phyloP scores from a whole-genome alignment of 37 sponge, comb jelly and placozoan species.

The Aphrocallistes beatrix region DNA sequence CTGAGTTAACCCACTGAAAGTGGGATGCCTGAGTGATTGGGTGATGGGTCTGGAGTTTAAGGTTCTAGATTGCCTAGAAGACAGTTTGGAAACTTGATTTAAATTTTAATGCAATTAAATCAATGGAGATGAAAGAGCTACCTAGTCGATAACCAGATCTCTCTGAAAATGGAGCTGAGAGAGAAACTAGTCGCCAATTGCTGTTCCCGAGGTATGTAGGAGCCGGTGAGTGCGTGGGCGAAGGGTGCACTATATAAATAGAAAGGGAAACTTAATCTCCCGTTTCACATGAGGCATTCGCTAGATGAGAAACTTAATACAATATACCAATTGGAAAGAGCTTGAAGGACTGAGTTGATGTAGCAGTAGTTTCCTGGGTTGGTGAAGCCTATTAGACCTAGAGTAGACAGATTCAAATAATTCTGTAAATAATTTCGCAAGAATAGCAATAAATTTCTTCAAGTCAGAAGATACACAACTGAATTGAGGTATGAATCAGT shows the following conservation, averaged over 20 bases:
- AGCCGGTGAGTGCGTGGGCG: constrained; percentile 51
- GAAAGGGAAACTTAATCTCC: too few relatives aligned
- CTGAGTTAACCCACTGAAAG: neutral
- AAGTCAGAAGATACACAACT: neutral
- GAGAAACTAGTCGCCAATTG: neutral
- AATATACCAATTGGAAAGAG: constrained; percentile 71
- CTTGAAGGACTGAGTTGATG: constrained; percentile 68
- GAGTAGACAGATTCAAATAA: too few relatives aligned
- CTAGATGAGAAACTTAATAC: neutral
- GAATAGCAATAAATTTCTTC: too few relatives aligned
- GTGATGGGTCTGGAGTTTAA: neutral
- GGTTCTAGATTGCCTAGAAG: neutral
- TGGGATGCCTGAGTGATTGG: neutral
- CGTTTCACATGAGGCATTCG: too few relatives aligned
- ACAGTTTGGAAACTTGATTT: neutral
- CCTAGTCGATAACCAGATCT: constrained; percentile 58
- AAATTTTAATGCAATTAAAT: neutral
- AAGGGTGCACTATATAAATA: constrained; percentile 53
- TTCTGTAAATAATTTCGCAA: neutral
- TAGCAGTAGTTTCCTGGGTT: constrained; percentile 79
- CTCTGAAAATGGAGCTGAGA: constrained; percentile 37
- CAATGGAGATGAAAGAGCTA: too few relatives aligned
- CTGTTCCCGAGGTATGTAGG: neutral
- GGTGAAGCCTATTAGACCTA: constrained; percentile 56
- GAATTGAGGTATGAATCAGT: too few relatives aligned